These are phyloP conservation scores for Rachycentron canadum DNA, from an alignment of 2,797 vertebrate genomes.

Conservation along the genomic window DNA sequence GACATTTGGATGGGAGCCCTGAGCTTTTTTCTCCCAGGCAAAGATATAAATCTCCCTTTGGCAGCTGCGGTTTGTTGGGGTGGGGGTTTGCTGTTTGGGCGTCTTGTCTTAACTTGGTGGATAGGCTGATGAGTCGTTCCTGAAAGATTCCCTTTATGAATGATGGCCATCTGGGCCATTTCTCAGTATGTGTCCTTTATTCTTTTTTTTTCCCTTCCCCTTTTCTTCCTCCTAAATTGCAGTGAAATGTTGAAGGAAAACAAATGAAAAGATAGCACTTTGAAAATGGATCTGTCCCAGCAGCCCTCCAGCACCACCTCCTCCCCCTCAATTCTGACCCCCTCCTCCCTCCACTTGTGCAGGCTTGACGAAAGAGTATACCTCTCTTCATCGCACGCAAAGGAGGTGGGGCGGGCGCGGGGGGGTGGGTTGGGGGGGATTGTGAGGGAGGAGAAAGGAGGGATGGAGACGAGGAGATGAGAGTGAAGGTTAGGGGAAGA, in stretches of 20 bases:
- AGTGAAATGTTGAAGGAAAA: conserved; percentile 80
- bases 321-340: conserved; percentile 55
- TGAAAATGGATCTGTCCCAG: conserved; percentile 81
- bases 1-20: conserved; percentile 63
- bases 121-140: conserved; percentile 63
- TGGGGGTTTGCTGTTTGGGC: conserved; percentile 30
- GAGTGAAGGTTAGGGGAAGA: conserved; percentile 37
- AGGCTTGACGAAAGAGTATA: conserved; percentile 81
- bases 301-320: conserved; percentile 43
- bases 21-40: conserved; percentile 53
- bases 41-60: conserved; percentile 78
- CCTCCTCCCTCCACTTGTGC: conserved; percentile 74
- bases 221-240: conserved; percentile 68
- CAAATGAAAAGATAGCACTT: conserved; percentile 84
- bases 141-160: conserved; percentile 78
- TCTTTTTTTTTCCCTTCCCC: conserved; percentile 12
- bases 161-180: conserved; percentile 74
- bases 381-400: conserved; percentile 80
- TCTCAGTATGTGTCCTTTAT: conserved; percentile 45
- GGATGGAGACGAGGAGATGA: conserved; percentile 52
- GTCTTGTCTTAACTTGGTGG: conserved; percentile 75
- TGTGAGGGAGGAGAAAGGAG: conserved; percentile 42
- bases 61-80: conserved; percentile 64
- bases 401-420: neutral
- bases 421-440: conserved; percentile 21